These are phyloP conservation scores for Bombus waltoni DNA, from an alignment of 1,140 invertebrate genomes.

Conservation along the genomic window DNA sequence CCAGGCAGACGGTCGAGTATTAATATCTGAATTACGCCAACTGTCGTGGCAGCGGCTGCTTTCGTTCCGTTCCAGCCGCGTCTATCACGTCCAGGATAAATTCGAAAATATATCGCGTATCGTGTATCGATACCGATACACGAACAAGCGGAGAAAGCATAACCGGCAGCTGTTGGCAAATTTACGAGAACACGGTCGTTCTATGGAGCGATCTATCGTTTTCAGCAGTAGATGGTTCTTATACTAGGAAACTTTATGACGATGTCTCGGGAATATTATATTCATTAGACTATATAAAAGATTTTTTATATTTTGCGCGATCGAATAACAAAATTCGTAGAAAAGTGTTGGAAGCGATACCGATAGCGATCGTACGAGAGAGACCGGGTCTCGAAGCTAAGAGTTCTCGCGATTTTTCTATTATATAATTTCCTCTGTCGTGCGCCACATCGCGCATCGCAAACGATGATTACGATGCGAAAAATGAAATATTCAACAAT, in stretches of 20 bases:
- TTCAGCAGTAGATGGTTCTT: no score
- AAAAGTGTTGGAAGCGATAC: background rate
- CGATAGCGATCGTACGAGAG: no score
- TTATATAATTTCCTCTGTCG: background rate
- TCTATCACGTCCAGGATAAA: conserved; percentile 4
- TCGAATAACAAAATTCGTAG: background rate
- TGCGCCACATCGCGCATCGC: background rate
- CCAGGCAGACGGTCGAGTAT: conserved; percentile 35
- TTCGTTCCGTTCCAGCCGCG: background rate
- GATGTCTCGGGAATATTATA: no score
- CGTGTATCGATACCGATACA: background rate
- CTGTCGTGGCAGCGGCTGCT: conserved; percentile 15
- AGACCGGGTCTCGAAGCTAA: no score
- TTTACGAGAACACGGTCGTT: background rate
- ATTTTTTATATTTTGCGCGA: no score
- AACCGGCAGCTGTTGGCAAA: conserved; percentile 19
- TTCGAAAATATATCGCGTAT: conserved; percentile 32
- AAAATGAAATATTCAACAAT: no score
- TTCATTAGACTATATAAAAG: no score
- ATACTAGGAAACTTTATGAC: no score
- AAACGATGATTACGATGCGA: background rate
- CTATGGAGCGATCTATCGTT: background rate
- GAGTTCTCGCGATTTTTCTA: no score
- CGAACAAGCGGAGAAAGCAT: no score
- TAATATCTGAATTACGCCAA: conserved; percentile 60